Evolutionary conservation across 2,888 invertebrate species (phyloP).

Genomic region (Polylopha cassiicola): DNA sequence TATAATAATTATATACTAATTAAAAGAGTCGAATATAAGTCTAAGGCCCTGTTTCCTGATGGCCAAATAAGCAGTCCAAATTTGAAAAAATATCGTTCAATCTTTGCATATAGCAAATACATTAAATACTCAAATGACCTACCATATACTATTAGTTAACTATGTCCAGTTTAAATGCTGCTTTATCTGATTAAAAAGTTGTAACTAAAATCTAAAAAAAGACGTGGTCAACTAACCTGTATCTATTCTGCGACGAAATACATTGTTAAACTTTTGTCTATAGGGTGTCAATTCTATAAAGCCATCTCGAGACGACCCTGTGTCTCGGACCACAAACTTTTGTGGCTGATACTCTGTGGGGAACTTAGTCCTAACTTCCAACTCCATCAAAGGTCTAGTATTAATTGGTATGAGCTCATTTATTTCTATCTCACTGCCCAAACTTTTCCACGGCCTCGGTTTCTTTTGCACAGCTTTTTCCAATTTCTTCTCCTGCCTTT

Average conservation of each 20-base stretch:
- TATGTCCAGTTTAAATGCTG: no score
- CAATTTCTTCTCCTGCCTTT: conserved; percentile 75
- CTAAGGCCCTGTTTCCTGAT: no score
- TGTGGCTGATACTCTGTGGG: conserved; percentile 65
- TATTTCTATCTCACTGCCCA: conserved; percentile 82
- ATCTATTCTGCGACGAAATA: conserved; percentile 77
- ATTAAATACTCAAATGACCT: no score
- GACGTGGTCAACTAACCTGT: no score
- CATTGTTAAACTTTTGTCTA: conserved; percentile 75
- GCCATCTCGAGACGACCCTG: conserved; percentile 80
- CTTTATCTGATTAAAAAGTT: no score
- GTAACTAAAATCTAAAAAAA: no score
- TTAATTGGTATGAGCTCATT: conserved; percentile 70
- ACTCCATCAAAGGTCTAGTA: conserved; percentile 78
- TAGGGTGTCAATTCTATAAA: conserved; percentile 80
- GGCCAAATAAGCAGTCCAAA: no score
- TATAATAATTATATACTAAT: no score
- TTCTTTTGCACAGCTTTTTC: conserved; percentile 77
- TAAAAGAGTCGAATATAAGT: no score
- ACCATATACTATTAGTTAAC: no score
- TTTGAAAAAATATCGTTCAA: no score
- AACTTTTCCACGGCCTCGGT: conserved; percentile 75
- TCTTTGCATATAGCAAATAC: no score
- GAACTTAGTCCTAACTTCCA: conserved; percentile 82
- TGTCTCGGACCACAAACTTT: conserved; percentile 73